Conservation (phyloP, 2,888 invertebrate species). For the Diloba caeruleocephala region DNA sequence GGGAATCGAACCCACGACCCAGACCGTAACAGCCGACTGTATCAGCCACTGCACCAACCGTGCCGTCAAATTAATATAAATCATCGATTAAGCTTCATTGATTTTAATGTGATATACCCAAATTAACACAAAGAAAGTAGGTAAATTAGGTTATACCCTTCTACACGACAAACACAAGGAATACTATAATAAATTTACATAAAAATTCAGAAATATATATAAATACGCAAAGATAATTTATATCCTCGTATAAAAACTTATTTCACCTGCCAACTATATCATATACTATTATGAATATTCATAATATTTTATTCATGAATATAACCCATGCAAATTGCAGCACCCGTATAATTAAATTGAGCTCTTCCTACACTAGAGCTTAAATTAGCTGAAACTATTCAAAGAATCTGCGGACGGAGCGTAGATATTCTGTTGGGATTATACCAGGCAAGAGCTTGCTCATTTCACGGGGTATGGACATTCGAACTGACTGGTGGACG, state of each 20-base stretch:
- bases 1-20: too few species aligned
- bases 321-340: constrained; percentile 52
- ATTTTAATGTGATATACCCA: too few species aligned
- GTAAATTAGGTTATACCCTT: not conserved
- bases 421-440: constrained; percentile 31
- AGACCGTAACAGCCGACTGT: too few species aligned
- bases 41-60: too few species aligned
- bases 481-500: constrained; percentile 5
- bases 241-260: constrained; percentile 40
- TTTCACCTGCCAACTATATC: constrained; percentile 44
- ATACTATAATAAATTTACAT: constrained; percentile 34
- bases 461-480: constrained; percentile 14
- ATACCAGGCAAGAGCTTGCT: constrained; percentile 14
- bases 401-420: constrained; percentile 54
- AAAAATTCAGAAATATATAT: constrained; percentile 31
- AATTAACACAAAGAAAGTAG: not conserved
- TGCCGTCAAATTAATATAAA: too few species aligned
- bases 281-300: constrained; percentile 52
- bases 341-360: constrained; percentile 60
- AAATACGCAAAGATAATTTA: constrained; percentile 30
- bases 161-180: constrained; percentile 22
- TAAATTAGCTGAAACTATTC: constrained; percentile 65
- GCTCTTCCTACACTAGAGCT: constrained; percentile 48
- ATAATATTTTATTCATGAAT: constrained; percentile 50
- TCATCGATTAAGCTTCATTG: too few species aligned